These are phyloP conservation scores for Aphidoletes aphidimyza DNA, from an alignment of 2,888 invertebrate genomes.

Conservation along the genomic window DNA sequence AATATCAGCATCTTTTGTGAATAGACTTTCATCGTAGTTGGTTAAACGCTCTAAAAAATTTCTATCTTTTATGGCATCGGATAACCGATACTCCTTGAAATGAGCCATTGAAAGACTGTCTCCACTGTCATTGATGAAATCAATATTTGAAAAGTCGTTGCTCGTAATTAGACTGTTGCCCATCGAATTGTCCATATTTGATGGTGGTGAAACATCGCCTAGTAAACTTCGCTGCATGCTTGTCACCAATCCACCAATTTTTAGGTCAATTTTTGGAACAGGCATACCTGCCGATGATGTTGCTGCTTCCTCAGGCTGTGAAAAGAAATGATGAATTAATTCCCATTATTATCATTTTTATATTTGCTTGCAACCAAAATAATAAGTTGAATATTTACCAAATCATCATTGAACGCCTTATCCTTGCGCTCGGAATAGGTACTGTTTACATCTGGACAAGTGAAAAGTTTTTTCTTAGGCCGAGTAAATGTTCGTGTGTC, in stretches of 20 bases:
- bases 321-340: background rate
- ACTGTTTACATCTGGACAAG: conserved; percentile 62
- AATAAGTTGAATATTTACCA: background rate
- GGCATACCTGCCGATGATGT: background rate
- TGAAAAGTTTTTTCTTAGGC: conserved; percentile 63
- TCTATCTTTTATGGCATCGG: background rate
- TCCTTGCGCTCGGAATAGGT: background rate
- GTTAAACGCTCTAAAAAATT: conserved; percentile 6
- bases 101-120: background rate
- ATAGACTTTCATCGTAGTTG: conserved; percentile 16
- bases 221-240: conserved; percentile 64
- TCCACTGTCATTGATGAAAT: conserved; percentile 57
- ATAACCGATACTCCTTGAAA: background rate
- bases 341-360: no score
- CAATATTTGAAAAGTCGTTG: conserved; percentile 63
- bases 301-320: background rate
- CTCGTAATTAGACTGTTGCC: conserved; percentile 65
- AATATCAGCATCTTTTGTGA: conserved; percentile 26
- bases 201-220: conserved; percentile 65
- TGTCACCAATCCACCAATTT: conserved; percentile 66
- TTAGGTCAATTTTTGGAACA: conserved; percentile 60
- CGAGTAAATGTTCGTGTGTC: conserved; percentile 66
- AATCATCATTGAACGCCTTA: background rate
- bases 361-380: background rate
- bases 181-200: conserved; percentile 64